phyloP scores from a whole-genome alignment of 2,797 vertebrate species.

The Tolypeutes matacus region DNA sequence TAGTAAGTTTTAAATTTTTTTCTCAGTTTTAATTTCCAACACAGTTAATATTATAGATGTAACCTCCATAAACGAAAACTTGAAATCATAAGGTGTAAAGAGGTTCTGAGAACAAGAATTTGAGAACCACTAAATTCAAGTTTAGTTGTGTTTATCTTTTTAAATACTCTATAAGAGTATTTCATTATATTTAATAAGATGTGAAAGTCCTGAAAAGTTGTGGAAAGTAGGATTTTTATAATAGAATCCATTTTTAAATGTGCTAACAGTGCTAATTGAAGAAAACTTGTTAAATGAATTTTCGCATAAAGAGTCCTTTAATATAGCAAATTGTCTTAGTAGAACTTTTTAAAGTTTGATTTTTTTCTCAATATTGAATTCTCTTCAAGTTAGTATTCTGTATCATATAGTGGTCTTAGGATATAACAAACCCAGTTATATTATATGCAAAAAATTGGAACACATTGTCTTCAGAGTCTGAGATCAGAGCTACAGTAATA shows the following conservation, averaged over 20 bases:
- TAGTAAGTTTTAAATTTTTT: not conserved
- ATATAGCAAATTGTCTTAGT: not conserved
- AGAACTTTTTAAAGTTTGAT: not conserved
- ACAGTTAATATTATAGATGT: slow-evolving; percentile 19
- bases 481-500: slow-evolving; percentile 26
- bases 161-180: not conserved
- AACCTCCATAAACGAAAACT: not conserved
- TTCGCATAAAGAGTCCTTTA: not conserved
- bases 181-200: slow-evolving; percentile 23
- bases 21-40: not conserved
- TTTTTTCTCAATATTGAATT: not conserved
- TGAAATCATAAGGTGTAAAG: not conserved
- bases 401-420: not conserved
- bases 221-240: slow-evolving; percentile 23
- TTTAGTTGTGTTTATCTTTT: not conserved
- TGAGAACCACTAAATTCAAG: not conserved
- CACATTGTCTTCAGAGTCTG: not conserved
- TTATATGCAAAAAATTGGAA: not conserved
- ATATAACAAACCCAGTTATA: not conserved
- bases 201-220: not conserved
- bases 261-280: not conserved
- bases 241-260: slow-evolving; percentile 29
- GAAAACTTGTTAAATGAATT: not conserved
- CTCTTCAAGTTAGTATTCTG: not conserved
- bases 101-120: not conserved